Conservation (phyloP, 2,113 vertebrate species). For the Cheirogaleus medius region DNA sequence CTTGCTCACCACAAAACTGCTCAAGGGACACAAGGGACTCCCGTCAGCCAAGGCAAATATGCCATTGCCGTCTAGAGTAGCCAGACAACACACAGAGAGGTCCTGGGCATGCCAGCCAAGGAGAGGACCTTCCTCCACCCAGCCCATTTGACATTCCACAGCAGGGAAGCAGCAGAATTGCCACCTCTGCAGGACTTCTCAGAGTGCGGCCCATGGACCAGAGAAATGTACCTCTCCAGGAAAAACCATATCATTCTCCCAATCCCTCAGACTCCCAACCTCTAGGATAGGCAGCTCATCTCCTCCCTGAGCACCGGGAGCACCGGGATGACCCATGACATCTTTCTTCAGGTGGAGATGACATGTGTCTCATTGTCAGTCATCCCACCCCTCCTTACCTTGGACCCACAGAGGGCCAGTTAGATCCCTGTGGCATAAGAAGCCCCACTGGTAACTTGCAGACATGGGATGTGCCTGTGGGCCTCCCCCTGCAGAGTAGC, state of each 20-base stretch:
- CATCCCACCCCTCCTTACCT: not conserved
- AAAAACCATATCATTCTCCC: not conserved
- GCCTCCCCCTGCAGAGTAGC: too few species aligned
- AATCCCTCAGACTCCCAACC: not conserved
- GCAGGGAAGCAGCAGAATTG: not conserved
- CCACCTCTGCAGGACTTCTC: not conserved
- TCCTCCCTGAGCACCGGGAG: not conserved
- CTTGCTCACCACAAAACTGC: not conserved
- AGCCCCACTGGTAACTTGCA: not conserved
- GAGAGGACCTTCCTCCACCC: not conserved
- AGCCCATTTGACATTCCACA: not conserved
- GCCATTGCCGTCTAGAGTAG: not conserved
- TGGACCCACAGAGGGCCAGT: not conserved
- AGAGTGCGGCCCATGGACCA: rapidly evolving
- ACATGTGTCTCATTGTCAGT: rapidly evolving
- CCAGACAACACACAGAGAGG: not conserved
- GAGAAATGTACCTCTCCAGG: not conserved
- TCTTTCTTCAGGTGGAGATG: not conserved
- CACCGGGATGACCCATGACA: rapidly evolving
- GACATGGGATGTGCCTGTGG: not conserved
- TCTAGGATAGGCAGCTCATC: too few species aligned
- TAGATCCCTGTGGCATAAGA: not conserved
- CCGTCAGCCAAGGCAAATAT: not conserved
- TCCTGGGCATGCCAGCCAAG: not conserved
- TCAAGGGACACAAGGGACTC: not conserved